Conservation (phyloP, 2,113 vertebrate species). For the Arizona elegans region DNA sequence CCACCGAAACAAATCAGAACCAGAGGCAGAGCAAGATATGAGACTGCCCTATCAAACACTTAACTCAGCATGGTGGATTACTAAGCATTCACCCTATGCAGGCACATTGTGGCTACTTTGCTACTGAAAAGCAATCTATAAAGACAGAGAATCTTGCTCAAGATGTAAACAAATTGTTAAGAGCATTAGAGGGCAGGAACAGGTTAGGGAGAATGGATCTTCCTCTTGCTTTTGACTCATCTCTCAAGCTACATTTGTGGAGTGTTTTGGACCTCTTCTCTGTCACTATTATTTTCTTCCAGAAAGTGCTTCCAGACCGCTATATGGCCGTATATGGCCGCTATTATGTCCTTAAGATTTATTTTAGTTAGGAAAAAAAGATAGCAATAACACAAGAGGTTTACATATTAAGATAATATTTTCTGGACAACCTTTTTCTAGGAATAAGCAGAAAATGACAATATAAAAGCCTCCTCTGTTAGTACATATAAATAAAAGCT, state of each 20-base stretch:
- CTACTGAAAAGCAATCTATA: neutral
- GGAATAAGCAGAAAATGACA: neutral
- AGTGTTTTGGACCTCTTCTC: neutral
- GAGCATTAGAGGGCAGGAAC: neutral
- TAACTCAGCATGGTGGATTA: constrained; percentile 20
- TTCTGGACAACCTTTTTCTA: neutral
- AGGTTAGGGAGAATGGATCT: neutral
- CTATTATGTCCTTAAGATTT: neutral
- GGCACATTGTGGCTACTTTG: neutral
- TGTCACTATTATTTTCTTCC: neutral
- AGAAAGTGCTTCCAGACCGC: neutral
- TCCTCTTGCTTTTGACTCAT: neutral
- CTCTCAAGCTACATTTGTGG: neutral
- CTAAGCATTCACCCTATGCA: neutral
- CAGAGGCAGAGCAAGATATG: constrained; percentile 17
- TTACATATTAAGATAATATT: neutral
- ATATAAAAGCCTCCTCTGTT: neutral
- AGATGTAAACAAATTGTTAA: neutral
- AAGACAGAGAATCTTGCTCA: neutral
- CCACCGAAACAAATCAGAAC: constrained; percentile 8
- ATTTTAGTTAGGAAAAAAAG: neutral
- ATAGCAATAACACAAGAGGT: neutral
- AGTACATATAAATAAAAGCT: neutral
- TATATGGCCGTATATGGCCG: fast-evolving
- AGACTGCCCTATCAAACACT: constrained; percentile 6